Evolutionary conservation across 92 coral and sea anemone genomes (phyloP).

Genomic region (Phymanthus crucifer): DNA sequence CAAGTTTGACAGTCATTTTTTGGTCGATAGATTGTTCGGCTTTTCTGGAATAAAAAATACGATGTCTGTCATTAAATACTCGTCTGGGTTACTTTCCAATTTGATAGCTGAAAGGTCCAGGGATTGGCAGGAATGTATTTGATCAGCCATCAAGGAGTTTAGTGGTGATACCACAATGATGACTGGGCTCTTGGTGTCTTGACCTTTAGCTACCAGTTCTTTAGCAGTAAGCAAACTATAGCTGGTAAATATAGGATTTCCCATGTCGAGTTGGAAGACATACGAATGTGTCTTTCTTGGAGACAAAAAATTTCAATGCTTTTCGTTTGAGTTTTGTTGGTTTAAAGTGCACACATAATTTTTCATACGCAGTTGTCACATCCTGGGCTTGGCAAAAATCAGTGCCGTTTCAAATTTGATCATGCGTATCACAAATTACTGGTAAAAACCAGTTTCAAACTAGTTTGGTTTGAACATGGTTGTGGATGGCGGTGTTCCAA

Average conservation of each 20-base stretch:
- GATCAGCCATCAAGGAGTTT: constrained; percentile 43
- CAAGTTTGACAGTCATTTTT: neutral
- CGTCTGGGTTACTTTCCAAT: neutral
- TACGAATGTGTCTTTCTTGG: constrained; percentile 11
- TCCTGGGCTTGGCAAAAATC: constrained; percentile 5
- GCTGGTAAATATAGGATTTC: constrained; percentile 15
- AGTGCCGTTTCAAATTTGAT: neutral
- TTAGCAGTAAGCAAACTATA: neutral
- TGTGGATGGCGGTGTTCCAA: no score
- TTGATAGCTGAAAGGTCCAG: constrained; percentile 15
- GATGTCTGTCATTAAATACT: neutral
- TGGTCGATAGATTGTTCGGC: constrained; percentile 18
- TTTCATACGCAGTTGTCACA: neutral
- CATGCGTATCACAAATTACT: no score
- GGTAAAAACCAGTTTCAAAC: constrained; percentile 9
- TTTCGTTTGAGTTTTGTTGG: neutral
- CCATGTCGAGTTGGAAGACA: constrained; percentile 19
- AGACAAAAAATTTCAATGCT: neutral
- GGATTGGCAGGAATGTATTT: constrained; percentile 15
- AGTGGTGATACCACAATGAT: constrained; percentile 41
- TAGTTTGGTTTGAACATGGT: no score
- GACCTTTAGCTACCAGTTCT: neutral
- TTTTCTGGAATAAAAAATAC: constrained; percentile 27
- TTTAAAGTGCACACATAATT: neutral
- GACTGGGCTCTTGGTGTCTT: neutral